phyloP scores from a whole-genome alignment of 53 echinoderm and acorn worm species.

The Temnopleurus reevesii region DNA sequence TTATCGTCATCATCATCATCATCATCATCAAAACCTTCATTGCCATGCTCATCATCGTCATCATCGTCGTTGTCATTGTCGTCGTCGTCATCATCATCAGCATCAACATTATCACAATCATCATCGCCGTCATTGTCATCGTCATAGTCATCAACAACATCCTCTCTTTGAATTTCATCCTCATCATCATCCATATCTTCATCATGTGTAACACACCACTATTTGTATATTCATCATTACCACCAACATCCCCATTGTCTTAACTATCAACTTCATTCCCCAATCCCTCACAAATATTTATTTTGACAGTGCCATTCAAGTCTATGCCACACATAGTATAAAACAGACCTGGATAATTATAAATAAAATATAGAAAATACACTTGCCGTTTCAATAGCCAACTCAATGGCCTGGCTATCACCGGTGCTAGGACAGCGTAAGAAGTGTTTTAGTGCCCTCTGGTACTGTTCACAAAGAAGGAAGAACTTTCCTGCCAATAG shows the following conservation, averaged over 20 bases:
- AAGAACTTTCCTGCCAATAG: constrained; percentile 97
- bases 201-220: no score
- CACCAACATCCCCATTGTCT: no score
- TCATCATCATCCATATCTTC: no score
- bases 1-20: not conserved
- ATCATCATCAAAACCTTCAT: not conserved
- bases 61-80: no score
- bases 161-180: no score
- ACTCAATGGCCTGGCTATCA: constrained; percentile 90
- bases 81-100: not conserved
- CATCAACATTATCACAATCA: not conserved
- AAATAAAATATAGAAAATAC: no score
- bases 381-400: constrained; percentile 97
- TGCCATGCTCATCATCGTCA: not conserved
- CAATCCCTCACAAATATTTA: no score
- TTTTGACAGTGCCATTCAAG: no score
- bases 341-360: no score
- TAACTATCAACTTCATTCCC: no score
- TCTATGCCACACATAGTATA: no score
- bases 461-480: constrained; percentile 86
- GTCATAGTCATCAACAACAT: not conserved
- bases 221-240: no score
- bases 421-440: constrained; percentile 87
- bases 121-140: not conserved
- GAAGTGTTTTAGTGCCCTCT: constrained; percentile 93